Evolutionary conservation across 2,113 vertebrate species (phyloP), one percentile per base, ranked within the genome.

Genomic region (Trematomus loennbergii): DNA sequence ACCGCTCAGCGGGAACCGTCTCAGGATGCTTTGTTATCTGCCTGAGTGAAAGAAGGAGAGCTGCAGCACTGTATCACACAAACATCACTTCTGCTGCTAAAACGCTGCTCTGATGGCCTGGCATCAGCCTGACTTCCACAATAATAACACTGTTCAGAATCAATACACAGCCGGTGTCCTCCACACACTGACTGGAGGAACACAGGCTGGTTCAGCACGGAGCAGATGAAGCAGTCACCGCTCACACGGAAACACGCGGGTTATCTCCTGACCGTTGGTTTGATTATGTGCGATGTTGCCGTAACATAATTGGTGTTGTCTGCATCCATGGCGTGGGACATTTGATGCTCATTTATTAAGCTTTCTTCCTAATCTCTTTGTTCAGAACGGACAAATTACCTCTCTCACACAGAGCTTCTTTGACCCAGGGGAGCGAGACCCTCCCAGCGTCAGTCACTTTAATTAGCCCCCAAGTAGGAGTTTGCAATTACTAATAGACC

Each of bases 331-430:
- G 93, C 87, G 77, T 91, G 95, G 94, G 96, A 96, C 96, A 96
- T 95, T 96, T 96, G 97, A 96, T 96, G 96, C 96, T 97, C 96
- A 94, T 97, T 97, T 97, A 98, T 98, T 97, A 97, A 96, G 96
- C 97, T 96, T 89, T 85, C 96, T 97, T 92, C 95, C 87, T 96
- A 97, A 97, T 97, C 94, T 95, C 97, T 98, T 98, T 97, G 97
- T 98, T 98, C 97, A 96, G 96, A 97, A 97, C 97, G 97, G 96
- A 97, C 97, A 98, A 98, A 98, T 98, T 98, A 97, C 97, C 95
- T 97, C 97, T 96, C 96, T 97, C 97, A 96, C 95, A 96, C 96
- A 90, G 96, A 95, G 96, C 96, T 94, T 96, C 96, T 95, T 90
- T 91, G 91, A 95, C 97, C 97, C 97, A 94, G 94, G 97, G 97